Base-by-base conservation (phyloP, 1,140 invertebrate genomes). In the Drosophila watanabei region DNA sequence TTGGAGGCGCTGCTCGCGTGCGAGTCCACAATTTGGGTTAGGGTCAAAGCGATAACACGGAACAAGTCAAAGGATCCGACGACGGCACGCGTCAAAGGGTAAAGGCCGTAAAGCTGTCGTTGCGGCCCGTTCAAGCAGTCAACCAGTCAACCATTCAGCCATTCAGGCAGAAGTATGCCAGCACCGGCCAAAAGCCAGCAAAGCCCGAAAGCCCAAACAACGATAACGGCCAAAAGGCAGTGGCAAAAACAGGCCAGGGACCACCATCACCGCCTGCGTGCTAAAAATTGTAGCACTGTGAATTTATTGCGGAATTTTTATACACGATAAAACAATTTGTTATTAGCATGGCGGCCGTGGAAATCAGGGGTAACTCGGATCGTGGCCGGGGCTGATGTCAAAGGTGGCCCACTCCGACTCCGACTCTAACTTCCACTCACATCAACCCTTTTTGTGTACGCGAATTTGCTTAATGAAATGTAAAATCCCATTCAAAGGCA, bases 311-410 rank as follows among this genome's bases (percentile, higher is more conserved):
- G 64, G 82, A 89, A 89, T 90, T 90, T 90, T 89, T 90, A 90
- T 86, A 90, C 72, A 80, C 86, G 82, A 90, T 90, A 90, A 90
- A 90, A 90, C 86, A 90, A 91, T 90, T 90, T 90, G 86, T 90
- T 90, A 90, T 86, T 90, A 90, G 82, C 82, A 49, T 82, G 71
- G 72, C 86, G 59, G 68, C 54, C 85, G 78, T 81, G 78, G 65
- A 75, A 81, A 83, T 87, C 83, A 54, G 33, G 20, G 32, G 41
- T 37, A 71, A 46, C 24, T 46, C n/a, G 39, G 5, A 43, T 54
- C 13, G 45, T 33, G 46, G 51, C n/a, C 18, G 51, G 35, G 35
- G 28, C 18, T 37, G 54, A 77, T 64, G 63, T 59, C 52, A 48
- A 60, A 72, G 57, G 80, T 82, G 80, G 75, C 75, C 66, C 46